Percentiles rank a stretch among this genome's conserved stretches.
Conservation (phyloP, 2,797 vertebrate genomes). For the Moxostoma hubbsi region DNA sequence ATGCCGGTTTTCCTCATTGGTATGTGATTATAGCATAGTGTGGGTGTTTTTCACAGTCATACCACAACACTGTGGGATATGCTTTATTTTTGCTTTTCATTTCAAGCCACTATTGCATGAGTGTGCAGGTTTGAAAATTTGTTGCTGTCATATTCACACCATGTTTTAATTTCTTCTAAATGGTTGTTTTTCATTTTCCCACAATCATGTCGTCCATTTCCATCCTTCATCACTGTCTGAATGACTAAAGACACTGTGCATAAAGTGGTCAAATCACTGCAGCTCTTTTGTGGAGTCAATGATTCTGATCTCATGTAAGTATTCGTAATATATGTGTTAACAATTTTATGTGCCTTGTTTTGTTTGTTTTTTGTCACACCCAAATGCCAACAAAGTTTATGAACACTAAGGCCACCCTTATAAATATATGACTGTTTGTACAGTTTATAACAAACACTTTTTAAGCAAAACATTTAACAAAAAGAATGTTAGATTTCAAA, state of each 20-base stretch:
- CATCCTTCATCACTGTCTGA: conserved; percentile 55
- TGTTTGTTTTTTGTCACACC: neutral
- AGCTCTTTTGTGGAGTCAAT: conserved; percentile 48
- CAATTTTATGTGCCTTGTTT: neutral
- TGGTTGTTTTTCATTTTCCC: conserved; percentile 47
- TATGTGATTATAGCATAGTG: conserved; percentile 69
- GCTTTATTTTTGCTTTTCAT: conserved; percentile 23
- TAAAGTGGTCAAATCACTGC: conserved; percentile 46
- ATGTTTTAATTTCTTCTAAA: conserved; percentile 50
- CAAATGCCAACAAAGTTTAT: neutral
- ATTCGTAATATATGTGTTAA: neutral
- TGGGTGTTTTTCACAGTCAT: conserved; percentile 1
- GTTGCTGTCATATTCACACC: conserved; percentile 41
- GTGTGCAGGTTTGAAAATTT: conserved; percentile 25
- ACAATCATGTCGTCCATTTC: conserved; percentile 51
- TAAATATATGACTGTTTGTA: too few relatives aligned
- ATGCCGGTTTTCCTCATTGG: conserved; percentile 98
- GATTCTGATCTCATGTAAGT: conserved; percentile 50
- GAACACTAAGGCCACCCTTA: too few relatives aligned
- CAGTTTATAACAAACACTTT: too few relatives aligned
- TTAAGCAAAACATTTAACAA: too few relatives aligned
- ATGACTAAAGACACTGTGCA: conserved; percentile 47
- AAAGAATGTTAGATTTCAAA: too few relatives aligned
- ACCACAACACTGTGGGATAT: neutral
- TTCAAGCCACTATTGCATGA: conserved; percentile 9